Conservation (phyloP, 1,140 invertebrate genomes). For the Cotesia typhae region DNA sequence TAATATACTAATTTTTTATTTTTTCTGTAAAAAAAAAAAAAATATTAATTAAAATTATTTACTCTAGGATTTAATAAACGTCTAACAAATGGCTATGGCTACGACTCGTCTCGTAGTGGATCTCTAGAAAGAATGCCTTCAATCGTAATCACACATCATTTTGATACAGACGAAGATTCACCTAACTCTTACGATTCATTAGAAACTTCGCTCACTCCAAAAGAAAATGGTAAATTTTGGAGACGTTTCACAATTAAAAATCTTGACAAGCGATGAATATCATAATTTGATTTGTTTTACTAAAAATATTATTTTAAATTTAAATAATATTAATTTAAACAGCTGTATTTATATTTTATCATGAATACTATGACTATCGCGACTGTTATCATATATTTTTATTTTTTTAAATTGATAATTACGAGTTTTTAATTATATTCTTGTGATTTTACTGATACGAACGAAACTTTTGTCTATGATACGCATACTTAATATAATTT, state of each 20-base stretch:
- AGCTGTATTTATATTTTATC: no score
- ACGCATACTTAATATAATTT: no score
- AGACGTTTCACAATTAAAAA: slow-evolving; percentile 76
- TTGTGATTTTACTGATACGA: no score
- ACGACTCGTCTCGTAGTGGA: slow-evolving; percentile 68
- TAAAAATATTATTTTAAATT: not conserved
- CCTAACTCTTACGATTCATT: slow-evolving; percentile 51
- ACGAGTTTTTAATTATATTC: no score
- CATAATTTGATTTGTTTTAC: not conserved
- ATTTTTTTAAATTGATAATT: no score
- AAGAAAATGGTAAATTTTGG: slow-evolving; percentile 77
- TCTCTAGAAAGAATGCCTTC: slow-evolving; percentile 62
- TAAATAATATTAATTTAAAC: no score
- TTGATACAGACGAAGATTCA: slow-evolving; percentile 40
- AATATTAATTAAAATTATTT: not conserved
- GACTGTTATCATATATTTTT: no score
- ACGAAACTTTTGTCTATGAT: no score
- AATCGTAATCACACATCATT: slow-evolving; percentile 51
- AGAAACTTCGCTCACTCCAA: slow-evolving; percentile 53
- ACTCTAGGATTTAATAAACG: slow-evolving; percentile 63
- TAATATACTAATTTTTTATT: not conserved
- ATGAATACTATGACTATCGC: no score
- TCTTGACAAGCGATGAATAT: slow-evolving; percentile 73
- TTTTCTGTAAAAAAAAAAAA: not conserved
- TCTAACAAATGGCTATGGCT: slow-evolving; percentile 63